Base-by-base conservation (phyloP, 2,113 vertebrate species). In the Menidia beryllina region DNA sequence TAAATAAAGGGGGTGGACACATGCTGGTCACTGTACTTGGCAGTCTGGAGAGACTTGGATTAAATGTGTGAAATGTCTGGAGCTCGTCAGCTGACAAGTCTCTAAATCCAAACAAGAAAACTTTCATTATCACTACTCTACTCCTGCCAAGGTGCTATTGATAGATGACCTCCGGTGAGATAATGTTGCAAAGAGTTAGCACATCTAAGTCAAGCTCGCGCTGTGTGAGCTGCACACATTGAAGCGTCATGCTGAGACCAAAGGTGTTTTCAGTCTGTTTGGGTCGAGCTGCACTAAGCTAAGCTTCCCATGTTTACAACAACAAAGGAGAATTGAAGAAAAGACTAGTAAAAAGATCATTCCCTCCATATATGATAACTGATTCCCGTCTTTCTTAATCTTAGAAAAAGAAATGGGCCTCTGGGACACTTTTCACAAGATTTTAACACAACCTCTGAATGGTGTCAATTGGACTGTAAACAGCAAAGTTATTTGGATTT, bases 41-140 rank as follows among this genome's bases (percentile, higher is more conserved):
- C 74, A 50, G 49, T 66, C 34, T 25, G 34, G 36, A 68, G 71
- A 56, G 73, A 86, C 79, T 77, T 68, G 39, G 71, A 27, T 81
- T 58, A 69, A 75, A 55, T 62, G 71, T 72, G 67, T 57, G 41
- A 71, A 49, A 78, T 74, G 38, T 70, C 71, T 67, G 48, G 4
- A 9, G 47, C 25, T 27, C 26, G 61, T 85, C 77, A 82, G 59
- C 41, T 81, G 80, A 87, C 57, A 63, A 65, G 68, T 82, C 57
- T 83, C 57, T 71, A 54, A 72, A 80, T 80, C 60, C 73, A 67
- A 83, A 81, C 60, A 53, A 82, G 69, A 84, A 77, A 79, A 85
- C 60, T 54, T 82, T 82, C 20, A 85, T 89, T 87, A 86, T 88
- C 79, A 57, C 73, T 53, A 26, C 53, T 41, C 36, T 48, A 45